These are phyloP conservation scores for Heterocephalus glaber DNA, from an alignment of 2,113 vertebrate species.

Conservation along the genomic window DNA sequence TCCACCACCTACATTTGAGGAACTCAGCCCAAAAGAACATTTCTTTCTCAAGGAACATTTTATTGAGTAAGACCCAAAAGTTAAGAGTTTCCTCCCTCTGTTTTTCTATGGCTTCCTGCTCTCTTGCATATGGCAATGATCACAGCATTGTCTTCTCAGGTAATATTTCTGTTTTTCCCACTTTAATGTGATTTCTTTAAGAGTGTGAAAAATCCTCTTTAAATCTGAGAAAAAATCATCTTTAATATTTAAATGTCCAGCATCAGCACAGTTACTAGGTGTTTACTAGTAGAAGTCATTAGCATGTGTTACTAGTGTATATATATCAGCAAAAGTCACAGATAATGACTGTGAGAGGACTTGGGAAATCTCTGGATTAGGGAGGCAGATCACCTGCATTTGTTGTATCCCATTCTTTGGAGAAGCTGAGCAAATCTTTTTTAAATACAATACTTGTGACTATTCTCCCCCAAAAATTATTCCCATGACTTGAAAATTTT, in stretches of 20 bases:
- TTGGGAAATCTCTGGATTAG: not conserved
- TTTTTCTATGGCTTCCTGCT: not conserved
- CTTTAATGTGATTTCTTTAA: not conserved
- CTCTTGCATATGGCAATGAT: not conserved
- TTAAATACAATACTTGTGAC: not conserved
- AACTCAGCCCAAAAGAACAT: not conserved
- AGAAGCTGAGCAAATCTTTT: not conserved
- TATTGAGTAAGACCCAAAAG: not conserved
- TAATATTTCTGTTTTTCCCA: not conserved
- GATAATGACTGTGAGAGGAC: not conserved
- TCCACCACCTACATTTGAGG: not conserved
- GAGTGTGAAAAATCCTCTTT: not conserved
- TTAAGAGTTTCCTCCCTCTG: not conserved
- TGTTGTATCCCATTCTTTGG: not conserved
- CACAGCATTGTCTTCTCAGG: not conserved
- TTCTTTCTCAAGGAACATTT: not conserved
- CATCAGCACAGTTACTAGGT: not conserved
- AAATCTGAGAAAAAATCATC: conserved; percentile 16
- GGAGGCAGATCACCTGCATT: not conserved
- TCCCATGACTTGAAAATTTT: not conserved
- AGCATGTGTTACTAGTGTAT: not conserved
- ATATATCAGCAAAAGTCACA: not conserved
- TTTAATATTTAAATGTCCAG: conserved; percentile 28
- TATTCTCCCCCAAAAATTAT: not conserved
- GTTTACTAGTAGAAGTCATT: not conserved